These are phyloP conservation scores for Eulemur coronatus DNA, from an alignment of 2,797 vertebrate genomes.

Conservation along the genomic window DNA sequence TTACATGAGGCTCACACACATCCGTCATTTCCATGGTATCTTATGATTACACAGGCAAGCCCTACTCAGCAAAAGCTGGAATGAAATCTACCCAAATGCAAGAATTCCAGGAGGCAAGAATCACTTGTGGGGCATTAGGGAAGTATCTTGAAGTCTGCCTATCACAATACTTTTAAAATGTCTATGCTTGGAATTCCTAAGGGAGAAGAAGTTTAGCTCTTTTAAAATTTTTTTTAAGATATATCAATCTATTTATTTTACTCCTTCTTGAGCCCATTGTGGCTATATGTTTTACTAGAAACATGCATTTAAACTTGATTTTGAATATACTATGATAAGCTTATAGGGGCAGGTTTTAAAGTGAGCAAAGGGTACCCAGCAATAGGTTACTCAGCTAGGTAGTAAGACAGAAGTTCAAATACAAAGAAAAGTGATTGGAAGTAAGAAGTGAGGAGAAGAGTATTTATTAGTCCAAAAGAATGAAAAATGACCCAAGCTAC, in stretches of 20 bases:
- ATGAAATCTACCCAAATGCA: neutral
- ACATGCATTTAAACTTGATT: neutral
- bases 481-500: neutral
- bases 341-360: neutral
- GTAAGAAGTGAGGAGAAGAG: neutral
- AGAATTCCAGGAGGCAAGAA: neutral
- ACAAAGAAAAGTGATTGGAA: neutral
- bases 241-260: neutral
- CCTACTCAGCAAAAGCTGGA: neutral
- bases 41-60: neutral
- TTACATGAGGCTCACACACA: neutral
- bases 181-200: neutral
- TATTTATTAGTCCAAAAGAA: neutral
- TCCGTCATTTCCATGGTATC: neutral
- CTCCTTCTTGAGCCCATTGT: neutral
- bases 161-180: neutral
- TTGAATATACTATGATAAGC: neutral
- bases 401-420: neutral
- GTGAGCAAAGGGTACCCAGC: neutral
- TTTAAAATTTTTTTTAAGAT: neutral
- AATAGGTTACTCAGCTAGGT: neutral
- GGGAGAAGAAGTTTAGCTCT: neutral
- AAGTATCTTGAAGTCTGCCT: neutral
- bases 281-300: neutral
- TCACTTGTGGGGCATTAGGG: neutral